These are phyloP conservation scores for Troglohyphantes excavatus DNA, from an alignment of 2,888 invertebrate species.

Conservation along the genomic window DNA sequence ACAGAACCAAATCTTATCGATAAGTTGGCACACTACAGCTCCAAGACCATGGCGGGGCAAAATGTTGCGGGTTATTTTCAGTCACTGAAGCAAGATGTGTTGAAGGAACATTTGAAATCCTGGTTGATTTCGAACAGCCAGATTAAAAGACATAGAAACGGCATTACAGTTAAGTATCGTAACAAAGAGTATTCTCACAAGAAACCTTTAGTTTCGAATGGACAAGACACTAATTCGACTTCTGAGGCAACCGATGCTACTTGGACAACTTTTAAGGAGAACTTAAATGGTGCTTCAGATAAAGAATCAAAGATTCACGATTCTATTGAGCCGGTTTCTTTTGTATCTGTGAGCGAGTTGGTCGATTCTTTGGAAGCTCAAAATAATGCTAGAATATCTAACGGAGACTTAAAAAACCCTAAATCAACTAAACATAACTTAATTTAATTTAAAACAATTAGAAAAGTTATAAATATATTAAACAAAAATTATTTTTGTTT, in stretches of 20 bases:
- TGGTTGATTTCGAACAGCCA: constrained; percentile 57
- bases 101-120: constrained; percentile 70
- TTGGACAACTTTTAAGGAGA: constrained; percentile 21
- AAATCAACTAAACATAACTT: not conserved
- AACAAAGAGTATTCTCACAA: constrained; percentile 50
- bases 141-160: constrained; percentile 40
- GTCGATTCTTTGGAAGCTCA: constrained; percentile 39
- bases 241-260: not conserved
- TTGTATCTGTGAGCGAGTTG: constrained; percentile 27
- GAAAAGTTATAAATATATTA: not conserved
- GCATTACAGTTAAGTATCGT: constrained; percentile 53
- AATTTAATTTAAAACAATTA: too few relatives aligned
- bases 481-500: too few relatives aligned
- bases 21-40: constrained; percentile 69
- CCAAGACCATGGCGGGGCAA: constrained; percentile 67
- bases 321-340: constrained; percentile 13
- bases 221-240: constrained; percentile 16
- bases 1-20: constrained; percentile 68
- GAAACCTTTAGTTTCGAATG: constrained; percentile 46
- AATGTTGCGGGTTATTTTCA: constrained; percentile 74
- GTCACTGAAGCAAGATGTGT: constrained; percentile 66
- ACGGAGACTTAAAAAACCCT: not conserved
- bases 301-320: constrained; percentile 8
- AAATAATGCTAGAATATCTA: not conserved
- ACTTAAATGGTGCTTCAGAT: not conserved